Evolutionary conservation across 2,113 vertebrate species (phyloP).

Genomic region (Ploceus nigricollis): DNA sequence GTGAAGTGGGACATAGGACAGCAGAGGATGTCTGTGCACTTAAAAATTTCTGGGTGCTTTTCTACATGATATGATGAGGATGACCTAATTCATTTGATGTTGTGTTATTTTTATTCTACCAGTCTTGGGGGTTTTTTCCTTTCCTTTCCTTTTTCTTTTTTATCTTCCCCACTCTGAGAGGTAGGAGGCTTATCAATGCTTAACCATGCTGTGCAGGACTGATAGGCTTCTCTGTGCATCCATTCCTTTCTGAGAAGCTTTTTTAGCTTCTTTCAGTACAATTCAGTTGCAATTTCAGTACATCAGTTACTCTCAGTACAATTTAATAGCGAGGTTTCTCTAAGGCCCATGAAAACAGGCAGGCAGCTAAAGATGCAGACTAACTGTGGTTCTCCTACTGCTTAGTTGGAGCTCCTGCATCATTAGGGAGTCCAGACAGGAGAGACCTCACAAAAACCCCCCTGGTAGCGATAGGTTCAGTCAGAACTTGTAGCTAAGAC

Average conservation of each 20-base stretch:
- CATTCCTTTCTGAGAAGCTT: not conserved
- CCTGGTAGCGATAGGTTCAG: not conserved
- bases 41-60: not conserved
- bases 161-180: not conserved
- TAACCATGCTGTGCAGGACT: not conserved
- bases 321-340: not conserved
- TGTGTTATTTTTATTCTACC: not conserved
- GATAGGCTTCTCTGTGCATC: not conserved
- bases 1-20: not conserved
- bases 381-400: not conserved
- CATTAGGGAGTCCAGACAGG: not conserved
- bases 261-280: not conserved
- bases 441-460: not conserved
- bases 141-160: too few species aligned
- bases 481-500: not conserved
- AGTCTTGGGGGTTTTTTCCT: not conserved
- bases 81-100: not conserved
- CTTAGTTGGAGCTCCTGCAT: rapidly evolving
- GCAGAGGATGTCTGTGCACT: not conserved
- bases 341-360: not conserved
- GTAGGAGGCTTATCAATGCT: not conserved
- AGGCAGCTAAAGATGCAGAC: not conserved
- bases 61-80: not conserved
- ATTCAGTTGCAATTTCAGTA: not conserved
- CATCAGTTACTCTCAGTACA: not conserved